Evolutionary conservation across 2,797 vertebrate genomes (phyloP).

Genomic region (Psittacula derbiana): DNA sequence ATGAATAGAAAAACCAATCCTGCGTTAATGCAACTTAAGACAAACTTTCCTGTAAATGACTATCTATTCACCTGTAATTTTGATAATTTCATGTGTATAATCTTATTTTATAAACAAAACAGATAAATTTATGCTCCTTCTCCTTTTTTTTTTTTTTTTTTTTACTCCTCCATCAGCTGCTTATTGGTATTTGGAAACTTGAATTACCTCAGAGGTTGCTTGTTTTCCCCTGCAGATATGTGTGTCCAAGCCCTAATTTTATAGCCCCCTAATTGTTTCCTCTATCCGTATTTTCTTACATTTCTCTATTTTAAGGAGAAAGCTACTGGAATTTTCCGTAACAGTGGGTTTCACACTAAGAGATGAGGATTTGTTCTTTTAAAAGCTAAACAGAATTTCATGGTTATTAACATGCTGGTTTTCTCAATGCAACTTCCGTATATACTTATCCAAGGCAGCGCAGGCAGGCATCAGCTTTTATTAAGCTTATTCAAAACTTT

Average conservation of each 20-base stretch:
- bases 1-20: neutral
- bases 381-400: conserved; percentile 40
- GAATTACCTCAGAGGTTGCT: neutral
- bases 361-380: neutral
- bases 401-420: conserved; percentile 27
- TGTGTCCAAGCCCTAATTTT: neutral
- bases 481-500: conserved; percentile 30
- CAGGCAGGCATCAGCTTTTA: conserved; percentile 15
- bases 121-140: neutral
- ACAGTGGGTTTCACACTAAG: neutral
- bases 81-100: neutral
- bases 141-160: neutral
- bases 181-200: neutral
- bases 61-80: neutral
- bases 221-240: neutral
- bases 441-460: conserved; percentile 6
- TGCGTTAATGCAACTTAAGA: neutral
- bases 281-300: neutral
- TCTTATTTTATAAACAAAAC: neutral
- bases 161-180: too few relatives aligned
- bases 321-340: neutral
- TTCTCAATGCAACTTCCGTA: neutral
- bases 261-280: neutral
- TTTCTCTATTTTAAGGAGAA: neutral
- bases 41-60: neutral